Evolutionary conservation across 2,113 vertebrate genomes (phyloP), one percentile per base, ranked within the genome.

Genomic region (Theristicus caerulescens): DNA sequence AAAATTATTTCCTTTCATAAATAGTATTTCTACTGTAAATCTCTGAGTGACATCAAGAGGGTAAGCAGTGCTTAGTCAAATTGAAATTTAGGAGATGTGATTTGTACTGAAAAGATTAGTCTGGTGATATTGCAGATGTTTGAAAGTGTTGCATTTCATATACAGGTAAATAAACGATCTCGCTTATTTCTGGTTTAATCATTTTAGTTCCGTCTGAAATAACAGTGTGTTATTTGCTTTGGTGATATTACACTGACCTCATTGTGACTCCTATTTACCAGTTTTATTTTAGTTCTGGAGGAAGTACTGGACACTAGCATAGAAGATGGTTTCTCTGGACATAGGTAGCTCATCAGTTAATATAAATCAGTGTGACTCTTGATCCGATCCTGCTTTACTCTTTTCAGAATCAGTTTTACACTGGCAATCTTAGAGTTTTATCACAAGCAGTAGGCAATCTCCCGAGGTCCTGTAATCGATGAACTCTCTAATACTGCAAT

Each of bases 391-490:
- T 85, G 18, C 38, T 90, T 71, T 59, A 58, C 20, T 72, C 10
- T 82, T 77, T 73, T 16, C 47, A n/a, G 36, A 88, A 49, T 46
- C 19, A 17, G 16, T 69, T 81, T 91, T 62, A 36, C 16, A 24
- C 20, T 44, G 15, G 14, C 4, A 47, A 7, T 34, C 44, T 49
- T 26, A 29, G 57, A 81, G 16, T 54, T 82, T 74, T 91, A 24
- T 71, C 36, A 20, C 16, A 62, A 36, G 31, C 24, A 11, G 2
- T 26, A 47, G 17, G 54, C 49, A 36, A n/a, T 27, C 14, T 76
- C 8, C 4, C 0, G 0, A 67, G 24, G 11, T 51, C 47, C 9
- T n/a, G 40, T 65, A 74, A 19, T 24, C 29, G 32, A 31, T 61
- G 54, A 80, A 40, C 27, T 38, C 34, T 54, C 21, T 52, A 46